phyloP scores from a whole-genome alignment of 2,888 invertebrate genomes.

The Lasius platythorax region DNA sequence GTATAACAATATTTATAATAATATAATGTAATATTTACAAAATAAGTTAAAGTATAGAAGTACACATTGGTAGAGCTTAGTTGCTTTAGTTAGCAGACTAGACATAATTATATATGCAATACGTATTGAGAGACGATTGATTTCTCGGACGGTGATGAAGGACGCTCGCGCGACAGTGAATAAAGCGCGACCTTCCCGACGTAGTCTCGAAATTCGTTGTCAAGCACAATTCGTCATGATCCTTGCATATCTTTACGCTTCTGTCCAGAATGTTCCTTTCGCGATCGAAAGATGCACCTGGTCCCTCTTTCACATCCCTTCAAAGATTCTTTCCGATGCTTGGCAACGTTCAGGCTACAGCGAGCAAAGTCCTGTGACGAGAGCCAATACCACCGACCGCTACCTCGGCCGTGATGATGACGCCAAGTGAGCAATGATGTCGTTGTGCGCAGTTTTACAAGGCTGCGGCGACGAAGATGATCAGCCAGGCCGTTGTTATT shows the following conservation, averaged over 20 bases:
- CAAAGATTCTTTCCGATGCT: constrained; percentile 34
- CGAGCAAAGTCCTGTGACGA: constrained; percentile 64
- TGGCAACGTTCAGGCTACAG: constrained; percentile 47
- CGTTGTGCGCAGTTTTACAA: constrained; percentile 32
- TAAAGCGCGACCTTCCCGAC: constrained; percentile 59
- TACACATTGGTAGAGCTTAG: constrained; percentile 70
- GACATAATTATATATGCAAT: constrained; percentile 58
- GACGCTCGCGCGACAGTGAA: constrained; percentile 67
- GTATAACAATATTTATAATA: constrained; percentile 81
- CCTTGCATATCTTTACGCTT: not conserved
- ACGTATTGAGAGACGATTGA: constrained; percentile 51
- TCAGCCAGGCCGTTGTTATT: constrained; percentile 48
- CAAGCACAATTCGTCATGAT: constrained; percentile 27
- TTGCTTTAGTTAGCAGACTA: constrained; percentile 76
- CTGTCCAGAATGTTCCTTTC: constrained; percentile 67
- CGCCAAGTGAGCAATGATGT: constrained; percentile 55
- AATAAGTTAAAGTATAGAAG: constrained; percentile 83
- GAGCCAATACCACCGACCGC: constrained; percentile 60
- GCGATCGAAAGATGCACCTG: constrained; percentile 65
- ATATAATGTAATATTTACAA: constrained; percentile 84
- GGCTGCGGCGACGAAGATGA: constrained; percentile 1
- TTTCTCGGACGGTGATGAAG: constrained; percentile 55
- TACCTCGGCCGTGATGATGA: constrained; percentile 62
- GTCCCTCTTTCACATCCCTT: constrained; percentile 12
- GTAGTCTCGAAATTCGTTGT: constrained; percentile 53